A percentile compares a stretch with the other conserved stretches of the same genome.
Conservation (phyloP, 2,888 invertebrate species). For the Drymonia ruficornis region DNA sequence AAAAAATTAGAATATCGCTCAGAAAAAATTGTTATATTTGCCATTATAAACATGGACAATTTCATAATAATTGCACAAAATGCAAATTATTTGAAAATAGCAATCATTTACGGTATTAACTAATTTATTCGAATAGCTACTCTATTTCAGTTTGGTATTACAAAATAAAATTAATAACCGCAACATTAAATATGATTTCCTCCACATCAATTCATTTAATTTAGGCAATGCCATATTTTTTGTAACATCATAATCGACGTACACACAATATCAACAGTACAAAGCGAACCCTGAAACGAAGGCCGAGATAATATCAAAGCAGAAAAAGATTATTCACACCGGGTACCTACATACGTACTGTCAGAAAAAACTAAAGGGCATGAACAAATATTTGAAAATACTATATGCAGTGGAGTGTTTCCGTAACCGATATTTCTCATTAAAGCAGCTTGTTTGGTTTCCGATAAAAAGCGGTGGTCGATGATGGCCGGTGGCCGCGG, state of each 20-base stretch:
- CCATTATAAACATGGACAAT: no score
- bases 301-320: constrained; percentile 33
- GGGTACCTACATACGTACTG: constrained; percentile 20
- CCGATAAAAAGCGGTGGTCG: constrained; percentile 74
- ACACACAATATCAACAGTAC: constrained; percentile 28
- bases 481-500: constrained; percentile 69
- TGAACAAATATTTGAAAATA: constrained; percentile 72
- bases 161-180: neutral
- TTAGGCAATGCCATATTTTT: constrained; percentile 2
- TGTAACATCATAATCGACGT: constrained; percentile 15
- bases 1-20: no score
- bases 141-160: neutral
- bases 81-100: no score
- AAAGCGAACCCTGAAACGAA: constrained; percentile 36
- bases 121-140: neutral
- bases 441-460: constrained; percentile 71
- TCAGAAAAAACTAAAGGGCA: constrained; percentile 46
- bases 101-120: no score
- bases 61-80: no score
- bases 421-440: constrained; percentile 83
- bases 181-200: neutral
- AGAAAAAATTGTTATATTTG: no score
- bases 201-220: neutral
- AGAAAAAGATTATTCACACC: constrained; percentile 36
- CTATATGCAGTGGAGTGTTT: constrained; percentile 74